Conservation (phyloP, 2,888 invertebrate species). For the Pedicia rivosa region DNA sequence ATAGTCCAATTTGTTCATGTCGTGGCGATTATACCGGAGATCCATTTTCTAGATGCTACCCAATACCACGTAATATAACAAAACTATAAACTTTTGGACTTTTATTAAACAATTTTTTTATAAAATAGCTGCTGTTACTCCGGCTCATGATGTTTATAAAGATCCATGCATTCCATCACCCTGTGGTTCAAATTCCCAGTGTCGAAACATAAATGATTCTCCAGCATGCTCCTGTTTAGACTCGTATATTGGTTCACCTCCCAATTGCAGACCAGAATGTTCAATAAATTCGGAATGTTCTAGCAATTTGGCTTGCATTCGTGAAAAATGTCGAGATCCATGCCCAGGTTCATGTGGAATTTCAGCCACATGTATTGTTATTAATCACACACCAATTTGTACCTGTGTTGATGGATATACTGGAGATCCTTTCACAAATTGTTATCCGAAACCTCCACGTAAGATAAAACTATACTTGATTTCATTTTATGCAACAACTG, state of each 20-base stretch:
- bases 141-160: conserved; percentile 33
- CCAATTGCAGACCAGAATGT: conserved; percentile 58
- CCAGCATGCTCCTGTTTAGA: conserved; percentile 49
- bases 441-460: conserved; percentile 34
- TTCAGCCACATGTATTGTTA: conserved; percentile 42
- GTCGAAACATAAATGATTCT: conserved; percentile 39
- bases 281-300: conserved; percentile 52
- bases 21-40: conserved; percentile 42
- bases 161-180: conserved; percentile 62
- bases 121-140: too few species aligned
- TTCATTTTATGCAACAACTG: conserved; percentile 49
- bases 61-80: conserved; percentile 24
- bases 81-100: too few species aligned
- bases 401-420: conserved; percentile 40
- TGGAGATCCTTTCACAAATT: conserved; percentile 54
- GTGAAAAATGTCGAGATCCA: conserved; percentile 52
- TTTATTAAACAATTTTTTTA: too few species aligned
- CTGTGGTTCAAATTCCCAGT: conserved; percentile 60
- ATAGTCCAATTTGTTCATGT: conserved; percentile 64
- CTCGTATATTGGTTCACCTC: conserved; percentile 48
- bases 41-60: conserved; percentile 55
- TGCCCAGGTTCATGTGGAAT: conserved; percentile 55
- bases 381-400: conserved; percentile 52
- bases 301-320: conserved; percentile 51
- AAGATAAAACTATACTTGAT: neutral